phyloP scores from a whole-genome alignment of 2,113 vertebrate genomes.

The Gnathochromis pfefferi region DNA sequence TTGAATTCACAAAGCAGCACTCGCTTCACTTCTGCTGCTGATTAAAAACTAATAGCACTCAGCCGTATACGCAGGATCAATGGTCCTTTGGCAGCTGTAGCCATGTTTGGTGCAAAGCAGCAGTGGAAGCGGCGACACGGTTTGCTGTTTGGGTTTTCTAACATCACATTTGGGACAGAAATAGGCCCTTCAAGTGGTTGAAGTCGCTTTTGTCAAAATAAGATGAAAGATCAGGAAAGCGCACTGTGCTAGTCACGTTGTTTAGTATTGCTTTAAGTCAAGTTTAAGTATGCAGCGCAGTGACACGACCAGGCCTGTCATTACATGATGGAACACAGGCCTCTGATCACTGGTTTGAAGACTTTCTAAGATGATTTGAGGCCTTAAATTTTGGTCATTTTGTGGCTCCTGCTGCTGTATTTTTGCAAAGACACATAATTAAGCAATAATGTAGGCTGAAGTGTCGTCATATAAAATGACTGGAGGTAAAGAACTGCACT shows the following conservation, averaged over 20 bases:
- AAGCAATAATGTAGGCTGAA: constrained; percentile 4
- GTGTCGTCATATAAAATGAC: background rate
- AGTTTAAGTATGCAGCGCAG: background rate
- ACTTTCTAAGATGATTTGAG: background rate
- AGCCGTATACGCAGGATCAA: background rate
- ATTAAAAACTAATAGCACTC: background rate
- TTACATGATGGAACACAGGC: background rate
- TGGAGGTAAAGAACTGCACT: background rate
- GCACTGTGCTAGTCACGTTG: background rate
- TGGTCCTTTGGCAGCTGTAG: background rate
- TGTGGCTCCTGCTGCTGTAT: background rate
- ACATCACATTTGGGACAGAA: background rate
- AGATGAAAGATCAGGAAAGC: background rate
- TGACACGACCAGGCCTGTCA: background rate
- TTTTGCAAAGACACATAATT: constrained; percentile 8
- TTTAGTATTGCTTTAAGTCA: background rate
- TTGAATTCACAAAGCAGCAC: background rate
- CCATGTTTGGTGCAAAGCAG: background rate
- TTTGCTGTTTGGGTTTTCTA: background rate
- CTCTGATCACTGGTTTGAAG: constrained; percentile 10
- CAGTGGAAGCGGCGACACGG: background rate
- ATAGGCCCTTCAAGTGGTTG: background rate
- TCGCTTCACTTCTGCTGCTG: background rate
- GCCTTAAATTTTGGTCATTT: background rate
- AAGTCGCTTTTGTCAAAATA: background rate